Conservation (phyloP, 2,888 invertebrate species). For the Polia nebulosa region DNA sequence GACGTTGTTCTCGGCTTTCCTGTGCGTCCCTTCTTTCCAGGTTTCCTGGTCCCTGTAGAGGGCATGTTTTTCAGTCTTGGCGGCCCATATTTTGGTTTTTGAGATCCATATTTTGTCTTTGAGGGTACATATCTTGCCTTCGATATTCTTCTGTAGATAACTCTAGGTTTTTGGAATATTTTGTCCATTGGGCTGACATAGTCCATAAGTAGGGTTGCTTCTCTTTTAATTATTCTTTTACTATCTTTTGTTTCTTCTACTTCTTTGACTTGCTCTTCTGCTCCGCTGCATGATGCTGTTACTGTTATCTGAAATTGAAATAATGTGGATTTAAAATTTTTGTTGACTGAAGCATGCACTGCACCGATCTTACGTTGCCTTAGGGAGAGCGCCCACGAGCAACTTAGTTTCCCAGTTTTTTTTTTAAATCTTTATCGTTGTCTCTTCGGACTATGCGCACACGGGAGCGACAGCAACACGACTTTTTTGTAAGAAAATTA, state of each 20-base stretch:
- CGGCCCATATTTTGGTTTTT: conserved; percentile 72
- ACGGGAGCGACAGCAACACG: too few species aligned
- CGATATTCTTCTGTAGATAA: conserved; percentile 76
- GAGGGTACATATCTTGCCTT: conserved; percentile 72
- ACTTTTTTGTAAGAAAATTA: too few species aligned
- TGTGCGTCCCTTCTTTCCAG: conserved; percentile 74
- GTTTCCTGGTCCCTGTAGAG: conserved; percentile 70
- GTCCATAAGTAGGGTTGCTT: conserved; percentile 79
- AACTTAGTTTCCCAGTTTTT: too few species aligned
- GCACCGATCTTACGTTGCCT: not conserved
- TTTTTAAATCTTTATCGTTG: too few species aligned
- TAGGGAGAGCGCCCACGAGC: too few species aligned
- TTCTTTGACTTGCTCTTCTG: conserved; percentile 65
- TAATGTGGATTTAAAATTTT: conserved; percentile 14
- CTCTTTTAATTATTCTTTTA: conserved; percentile 73
- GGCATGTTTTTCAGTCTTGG: conserved; percentile 73
- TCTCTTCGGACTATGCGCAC: too few species aligned
- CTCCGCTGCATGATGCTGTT: conserved; percentile 71
- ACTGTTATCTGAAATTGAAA: conserved; percentile 80
- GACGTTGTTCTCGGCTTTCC: conserved; percentile 24
- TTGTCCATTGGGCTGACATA: conserved; percentile 72
- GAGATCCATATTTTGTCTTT: conserved; percentile 71
- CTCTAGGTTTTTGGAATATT: conserved; percentile 74
- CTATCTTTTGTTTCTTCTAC: conserved; percentile 59
- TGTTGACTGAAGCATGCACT: not conserved